These are phyloP conservation scores for Hypomecis punctinalis DNA, from an alignment of 2,888 invertebrate genomes.

Conservation along the genomic window DNA sequence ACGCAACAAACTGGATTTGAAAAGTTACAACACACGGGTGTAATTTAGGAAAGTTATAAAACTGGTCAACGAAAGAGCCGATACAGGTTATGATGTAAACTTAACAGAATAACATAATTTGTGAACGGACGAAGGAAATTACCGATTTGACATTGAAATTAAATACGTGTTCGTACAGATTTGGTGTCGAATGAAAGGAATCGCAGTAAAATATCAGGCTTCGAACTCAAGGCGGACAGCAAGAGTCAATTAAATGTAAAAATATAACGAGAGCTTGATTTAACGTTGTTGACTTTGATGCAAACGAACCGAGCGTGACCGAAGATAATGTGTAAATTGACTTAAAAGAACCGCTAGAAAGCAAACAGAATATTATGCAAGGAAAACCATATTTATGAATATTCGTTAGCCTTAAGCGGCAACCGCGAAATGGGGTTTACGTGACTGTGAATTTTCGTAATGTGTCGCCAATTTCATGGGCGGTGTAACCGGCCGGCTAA, in stretches of 20 bases:
- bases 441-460: conserved; percentile 47
- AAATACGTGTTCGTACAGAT: conserved; percentile 32
- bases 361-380: conserved; percentile 44
- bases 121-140: conserved; percentile 33
- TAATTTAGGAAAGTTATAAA: conserved; percentile 38
- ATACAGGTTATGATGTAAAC: conserved; percentile 36
- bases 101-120: conserved; percentile 25
- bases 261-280: conserved; percentile 52
- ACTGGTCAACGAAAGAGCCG: conserved; percentile 17
- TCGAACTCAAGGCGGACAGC: conserved; percentile 54
- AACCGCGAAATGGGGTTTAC: conserved; percentile 25
- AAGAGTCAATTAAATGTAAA: conserved; percentile 50
- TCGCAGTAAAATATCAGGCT: conserved; percentile 45
- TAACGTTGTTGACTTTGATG: conserved; percentile 60
- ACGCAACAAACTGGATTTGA: conserved; percentile 36
- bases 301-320: conserved; percentile 64
- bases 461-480: conserved; percentile 30
- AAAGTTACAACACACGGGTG: conserved; percentile 30
- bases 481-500: conserved; percentile 42
- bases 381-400: conserved; percentile 34
- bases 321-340: conserved; percentile 63
- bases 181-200: conserved; percentile 51
- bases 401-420: conserved; percentile 29
- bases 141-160: conserved; percentile 43
- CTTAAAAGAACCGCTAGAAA: conserved; percentile 63